phyloP scores from a whole-genome alignment of 2,888 invertebrate species.

The Hirtodrosophila confusa region DNA sequence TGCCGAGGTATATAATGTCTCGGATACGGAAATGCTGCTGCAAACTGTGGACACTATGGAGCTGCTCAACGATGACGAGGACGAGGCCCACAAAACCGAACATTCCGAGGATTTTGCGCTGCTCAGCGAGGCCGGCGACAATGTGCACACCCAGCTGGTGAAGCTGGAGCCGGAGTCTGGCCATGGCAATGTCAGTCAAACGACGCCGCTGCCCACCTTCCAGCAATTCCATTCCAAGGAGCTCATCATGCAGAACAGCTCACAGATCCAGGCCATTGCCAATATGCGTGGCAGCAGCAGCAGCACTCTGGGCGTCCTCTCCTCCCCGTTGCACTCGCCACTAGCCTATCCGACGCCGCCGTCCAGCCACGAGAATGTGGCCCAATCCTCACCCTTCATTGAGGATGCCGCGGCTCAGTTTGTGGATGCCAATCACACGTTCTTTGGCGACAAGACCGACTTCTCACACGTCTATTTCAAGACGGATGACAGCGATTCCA shows the following conservation, averaged over 20 bases:
- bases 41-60: constrained; percentile 88
- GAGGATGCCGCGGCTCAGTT: constrained; percentile 82
- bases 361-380: constrained; percentile 91
- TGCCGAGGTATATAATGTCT: constrained; percentile 91
- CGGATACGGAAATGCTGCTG: constrained; percentile 88
- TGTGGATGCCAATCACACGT: constrained; percentile 82
- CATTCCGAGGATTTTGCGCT: constrained; percentile 79
- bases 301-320: constrained; percentile 84
- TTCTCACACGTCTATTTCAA: constrained; percentile 81
- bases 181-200: constrained; percentile 71
- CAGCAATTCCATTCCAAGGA: constrained; percentile 90
- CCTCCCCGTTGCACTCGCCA: constrained; percentile 88
- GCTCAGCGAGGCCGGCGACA: constrained; percentile 47
- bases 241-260: constrained; percentile 83
- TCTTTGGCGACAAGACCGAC: constrained; percentile 83
- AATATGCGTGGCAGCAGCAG: constrained; percentile 83
- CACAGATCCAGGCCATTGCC: constrained; percentile 78
- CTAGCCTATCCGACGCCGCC: constrained; percentile 94
- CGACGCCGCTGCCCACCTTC: constrained; percentile 93
- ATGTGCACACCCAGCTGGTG: constrained; percentile 56
- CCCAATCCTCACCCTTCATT: constrained; percentile 84
- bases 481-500: constrained; percentile 55
- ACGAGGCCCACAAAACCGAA: constrained; percentile 63
- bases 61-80: constrained; percentile 87
- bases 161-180: constrained; percentile 61